These are phyloP conservation scores for Cephonodes hylas DNA, from an alignment of 2,888 invertebrate species.

Conservation along the genomic window DNA sequence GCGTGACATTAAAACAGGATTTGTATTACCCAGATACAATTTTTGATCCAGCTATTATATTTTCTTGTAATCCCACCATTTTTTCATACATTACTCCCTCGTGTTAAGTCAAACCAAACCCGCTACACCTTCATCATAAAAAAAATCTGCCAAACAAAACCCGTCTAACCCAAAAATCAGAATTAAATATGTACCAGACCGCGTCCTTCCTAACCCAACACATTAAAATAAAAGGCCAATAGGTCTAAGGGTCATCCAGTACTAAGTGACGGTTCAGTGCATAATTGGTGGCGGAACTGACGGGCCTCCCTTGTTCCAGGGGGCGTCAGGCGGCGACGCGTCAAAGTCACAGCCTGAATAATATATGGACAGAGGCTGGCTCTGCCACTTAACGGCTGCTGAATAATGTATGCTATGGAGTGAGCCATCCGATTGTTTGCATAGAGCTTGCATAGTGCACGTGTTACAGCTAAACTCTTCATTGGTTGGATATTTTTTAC, in stretches of 20 bases:
- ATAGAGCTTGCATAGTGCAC: constrained; percentile 26
- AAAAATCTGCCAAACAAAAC: neutral
- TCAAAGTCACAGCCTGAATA: constrained; percentile 73
- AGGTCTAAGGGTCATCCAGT: constrained; percentile 75
- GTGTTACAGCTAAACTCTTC: neutral
- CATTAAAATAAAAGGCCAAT: constrained; percentile 74
- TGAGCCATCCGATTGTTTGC: constrained; percentile 45
- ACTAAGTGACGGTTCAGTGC: constrained; percentile 77
- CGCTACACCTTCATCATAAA: neutral
- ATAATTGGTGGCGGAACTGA: constrained; percentile 77
- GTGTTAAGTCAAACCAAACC: too few species aligned
- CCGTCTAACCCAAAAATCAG: neutral
- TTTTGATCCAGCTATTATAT: too few species aligned
- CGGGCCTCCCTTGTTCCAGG: constrained; percentile 43
- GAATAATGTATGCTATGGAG: constrained; percentile 68
- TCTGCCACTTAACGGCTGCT: constrained; percentile 71
- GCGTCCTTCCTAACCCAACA: constrained; percentile 53
- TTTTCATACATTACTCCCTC: too few species aligned
- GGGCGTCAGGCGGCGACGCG: constrained; percentile 71
- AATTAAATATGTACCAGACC: neutral
- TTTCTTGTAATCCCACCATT: neutral
- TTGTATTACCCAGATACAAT: too few species aligned
- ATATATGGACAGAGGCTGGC: constrained; percentile 72
- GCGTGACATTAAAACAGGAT: too few species aligned
- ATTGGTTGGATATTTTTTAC: neutral